Evolutionary conservation across 2,797 vertebrate genomes (phyloP), one percentile per base, ranked within the genome.

Genomic region (Microctenopoma stevenorrisi): DNA sequence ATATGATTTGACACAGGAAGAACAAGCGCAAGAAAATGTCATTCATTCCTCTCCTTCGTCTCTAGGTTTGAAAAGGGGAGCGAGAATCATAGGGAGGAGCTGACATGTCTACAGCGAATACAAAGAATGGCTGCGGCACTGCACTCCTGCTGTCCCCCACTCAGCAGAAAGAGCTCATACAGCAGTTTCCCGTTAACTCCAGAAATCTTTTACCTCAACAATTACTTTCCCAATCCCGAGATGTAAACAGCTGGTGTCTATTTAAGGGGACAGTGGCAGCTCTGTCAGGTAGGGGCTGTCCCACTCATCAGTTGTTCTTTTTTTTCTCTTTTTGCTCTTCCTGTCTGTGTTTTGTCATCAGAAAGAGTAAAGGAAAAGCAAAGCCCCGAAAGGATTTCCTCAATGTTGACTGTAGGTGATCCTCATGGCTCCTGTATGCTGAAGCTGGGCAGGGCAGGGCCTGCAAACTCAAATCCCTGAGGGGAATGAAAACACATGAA

Each of bases 1-100:
- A 83, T 81, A 57, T 92, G 82, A 86, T 88, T 88, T 91, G 90
- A 89, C 90, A 93, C 92, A 93, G 91, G 92, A 93, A 92, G 75
- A 14, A 16, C 37, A 64, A 63, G 68, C 59, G 9, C 49, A 37
- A 22, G 76, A 82, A 67, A 85, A 74, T 86, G 79, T 87, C 88
- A 87, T 83, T 89, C 86, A 81, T 76, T 71, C 81, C 57, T 70
- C 56, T 74, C 51, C 70, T 74, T 63, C 65, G 62, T 68, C 50
- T 74, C 62, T 76, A 2, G 2, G 76, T 70, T 76, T 64, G 47
- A 56, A 66, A 64, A 64, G 42, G 1, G 26, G 56, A 63, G 73
- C 71, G 64, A 60, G 71, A 66, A 82, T 28, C 26, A 2, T 48
- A 42, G 80, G 89, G 88, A 88, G 88, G 88, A 90, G 77, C 79